Base-by-base conservation (phyloP, 2,888 invertebrate species). In the Eugnorisma glareosa region DNA sequence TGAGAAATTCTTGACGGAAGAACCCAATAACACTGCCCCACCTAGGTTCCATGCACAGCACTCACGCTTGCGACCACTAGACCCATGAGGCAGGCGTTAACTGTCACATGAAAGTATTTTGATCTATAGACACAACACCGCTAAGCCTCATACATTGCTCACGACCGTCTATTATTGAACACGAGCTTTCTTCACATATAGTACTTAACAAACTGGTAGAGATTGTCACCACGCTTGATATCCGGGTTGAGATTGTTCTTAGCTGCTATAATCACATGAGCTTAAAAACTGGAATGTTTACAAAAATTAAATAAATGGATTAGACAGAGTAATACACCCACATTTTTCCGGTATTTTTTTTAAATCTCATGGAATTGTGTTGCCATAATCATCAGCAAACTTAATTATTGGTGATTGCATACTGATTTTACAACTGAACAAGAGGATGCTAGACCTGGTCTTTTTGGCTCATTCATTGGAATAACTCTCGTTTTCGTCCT, bases 81-180 rank as follows among this genome's bases (percentile, higher is more conserved):
- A 61, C 10, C 21, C 10, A 31, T 21, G 8, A 59, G 8, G 1
- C 28, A 57, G 15, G 21, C 10, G 0, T 21, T 5, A 35, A 61
- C 61, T 61, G 61, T 31, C 59, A 61, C 10, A 61, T 35, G 3
- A 31, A 21, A 21, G 1, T 21, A 31, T 61, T 35, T 61, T 31
- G 59, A 35, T 35, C 31, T 15, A 64, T 64, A 64, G n/a, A 80
- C 21, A 73, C 59, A n/a, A 73, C 67, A 67, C 66, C 43, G 31
- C 66, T 51, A 61, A 59, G 31, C 13, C 57, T 66, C 15, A 43
- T 66, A 66, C 15, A 59, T 59, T 59, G 28, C 28, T 81, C 59
- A 73, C 48, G 51, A 73, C 35, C 37, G 15, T 51, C n/a, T 61
- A 73, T 79, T 67, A 67, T 31, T 45, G 48, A 61, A 45, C 28